Percentiles rank a stretch among this genome's conserved stretches.
Evolutionary conservation across 2,797 vertebrate genomes (phyloP).

Genomic region (Brachyalestes nurse): DNA sequence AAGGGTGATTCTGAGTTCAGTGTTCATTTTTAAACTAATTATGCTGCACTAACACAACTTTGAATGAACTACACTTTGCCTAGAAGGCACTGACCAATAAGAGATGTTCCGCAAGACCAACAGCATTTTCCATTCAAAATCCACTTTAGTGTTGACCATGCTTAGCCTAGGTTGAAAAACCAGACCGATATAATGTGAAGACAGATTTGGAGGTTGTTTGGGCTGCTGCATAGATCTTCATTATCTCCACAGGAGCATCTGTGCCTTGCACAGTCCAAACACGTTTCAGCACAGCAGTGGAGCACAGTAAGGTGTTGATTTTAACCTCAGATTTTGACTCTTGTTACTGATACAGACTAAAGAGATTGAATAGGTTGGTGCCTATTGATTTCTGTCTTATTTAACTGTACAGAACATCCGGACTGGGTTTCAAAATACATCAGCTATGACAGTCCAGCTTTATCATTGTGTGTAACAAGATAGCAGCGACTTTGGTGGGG

Average conservation of each 20-base stretch:
- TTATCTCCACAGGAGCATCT: not conserved
- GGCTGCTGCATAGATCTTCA: not conserved
- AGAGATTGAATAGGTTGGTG: not conserved
- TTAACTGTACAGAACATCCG: constrained; percentile 5
- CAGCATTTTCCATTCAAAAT: not conserved
- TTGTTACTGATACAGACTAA: not conserved
- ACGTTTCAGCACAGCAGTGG: not conserved
- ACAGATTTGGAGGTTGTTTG: not conserved
- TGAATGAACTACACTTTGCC: not conserved
- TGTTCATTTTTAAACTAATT: not conserved
- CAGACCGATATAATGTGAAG: not conserved
- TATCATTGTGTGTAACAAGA: constrained; percentile 15
- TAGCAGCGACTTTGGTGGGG: not conserved
- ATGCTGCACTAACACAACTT: not conserved
- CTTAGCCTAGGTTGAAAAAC: not conserved
- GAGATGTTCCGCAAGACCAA: not conserved
- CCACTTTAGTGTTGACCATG: not conserved
- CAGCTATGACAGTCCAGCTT: constrained; percentile 4
- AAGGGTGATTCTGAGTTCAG: not conserved
- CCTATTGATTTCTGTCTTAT: not conserved
- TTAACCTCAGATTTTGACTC: constrained; percentile 5
- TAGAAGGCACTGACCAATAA: not conserved
- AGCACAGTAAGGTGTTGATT: constrained; percentile 2
- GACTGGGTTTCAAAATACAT: constrained; percentile 23
- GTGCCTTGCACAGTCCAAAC: not conserved